Percentiles rank a stretch among this genome's conserved stretches.
Evolutionary conservation across 2,113 vertebrate species (phyloP).

Genomic region (Elanus axillaris): DNA sequence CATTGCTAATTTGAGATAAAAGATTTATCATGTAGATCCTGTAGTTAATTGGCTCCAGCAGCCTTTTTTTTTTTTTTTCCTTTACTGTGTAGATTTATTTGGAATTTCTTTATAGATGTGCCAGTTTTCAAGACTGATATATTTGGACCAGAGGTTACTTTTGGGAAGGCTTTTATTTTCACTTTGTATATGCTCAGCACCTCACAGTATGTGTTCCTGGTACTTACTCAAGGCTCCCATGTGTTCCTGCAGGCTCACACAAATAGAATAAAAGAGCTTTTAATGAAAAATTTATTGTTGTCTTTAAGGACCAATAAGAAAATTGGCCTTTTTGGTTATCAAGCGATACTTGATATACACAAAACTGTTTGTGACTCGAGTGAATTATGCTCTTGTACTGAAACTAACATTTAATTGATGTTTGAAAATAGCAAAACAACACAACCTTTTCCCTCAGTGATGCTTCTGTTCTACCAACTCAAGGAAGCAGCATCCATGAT

Average conservation of each 20-base stretch:
- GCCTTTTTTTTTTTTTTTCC: not conserved
- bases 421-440: not conserved
- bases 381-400: not conserved
- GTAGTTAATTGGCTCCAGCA: not conserved
- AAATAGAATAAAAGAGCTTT: constrained; percentile 21
- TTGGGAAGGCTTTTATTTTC: not conserved
- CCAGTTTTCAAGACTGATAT: constrained; percentile 8
- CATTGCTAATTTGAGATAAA: constrained; percentile 38
- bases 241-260: not conserved
- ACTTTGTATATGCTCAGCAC: not conserved
- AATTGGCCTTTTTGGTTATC: not conserved
- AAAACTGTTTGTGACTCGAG: not conserved
- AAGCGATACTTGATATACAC: not conserved
- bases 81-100: constrained; percentile 30
- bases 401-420: not conserved
- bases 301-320: constrained; percentile 21
- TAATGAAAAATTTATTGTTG: not conserved
- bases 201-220: not conserved
- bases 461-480: not conserved
- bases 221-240: not conserved
- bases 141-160: not conserved
- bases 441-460: not conserved
- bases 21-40: constrained; percentile 22
- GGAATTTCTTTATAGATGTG: constrained; percentile 43
- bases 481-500: not conserved